Evolutionary conservation across 2,888 invertebrate genomes (phyloP), one percentile per base, ranked within the genome.

Genomic region (Oscheius sp.): DNA sequence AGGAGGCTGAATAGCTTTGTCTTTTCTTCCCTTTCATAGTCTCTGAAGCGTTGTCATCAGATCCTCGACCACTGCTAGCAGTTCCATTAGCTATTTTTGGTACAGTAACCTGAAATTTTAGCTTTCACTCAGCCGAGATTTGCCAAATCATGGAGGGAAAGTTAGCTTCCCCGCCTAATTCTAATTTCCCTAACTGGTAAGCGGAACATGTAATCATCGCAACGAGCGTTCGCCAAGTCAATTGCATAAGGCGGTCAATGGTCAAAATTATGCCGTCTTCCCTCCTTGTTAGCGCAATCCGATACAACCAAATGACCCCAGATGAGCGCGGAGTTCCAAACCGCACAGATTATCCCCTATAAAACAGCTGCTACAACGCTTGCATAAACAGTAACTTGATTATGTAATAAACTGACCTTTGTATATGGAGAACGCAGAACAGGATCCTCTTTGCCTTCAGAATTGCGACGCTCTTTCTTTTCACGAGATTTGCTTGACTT

Each of bases 1-100:
- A 74, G 23, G 78, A 77, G 10, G 79, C 78, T 45, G 80, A 80
- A 53, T 80, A 80, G 52, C 72, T 72, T 33, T 78, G 76, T 53
- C 80, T 50, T 52, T 80, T 80, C 29, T 71, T 73, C 29, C 48
- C 45, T 20, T 53, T 52, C 37, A 68, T 72, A 37, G 70, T 68
- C 25, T 69, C 72, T 12, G 70, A 70, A 4, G 74, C 72, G 15
- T 34, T 50, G 33, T 67, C 71, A n/a, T 71, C 71, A 3, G 67
- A 68, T 31, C 78, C 78, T 45, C 78, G 55, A 42, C 78, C 78
- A 45, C 72, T 73, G 33, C 75, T 74, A 20, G 75, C 71, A 10
- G 74, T 72, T 29, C 73, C 74, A 25, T 71, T 68, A 20, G 69
- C 70, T 25, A 70, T 63, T 70, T 74, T 55, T 27, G 74, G 75